Base-by-base conservation (phyloP, 1,140 invertebrate genomes). In the Rhizoglyphus robini region DNA sequence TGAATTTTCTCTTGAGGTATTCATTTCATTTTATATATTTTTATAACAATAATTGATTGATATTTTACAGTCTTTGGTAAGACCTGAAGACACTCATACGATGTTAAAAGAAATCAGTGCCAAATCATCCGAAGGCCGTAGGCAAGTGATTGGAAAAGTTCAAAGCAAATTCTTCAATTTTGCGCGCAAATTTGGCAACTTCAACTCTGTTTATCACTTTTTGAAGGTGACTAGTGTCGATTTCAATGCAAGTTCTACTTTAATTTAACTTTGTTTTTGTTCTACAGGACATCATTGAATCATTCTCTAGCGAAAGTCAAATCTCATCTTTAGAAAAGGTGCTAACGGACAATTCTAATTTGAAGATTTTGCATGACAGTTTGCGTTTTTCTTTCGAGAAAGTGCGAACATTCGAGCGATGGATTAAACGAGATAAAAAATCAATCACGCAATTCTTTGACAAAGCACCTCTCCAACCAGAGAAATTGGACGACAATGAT, bases 1-100 rank as follows among this genome's bases (percentile, higher is more conserved):
- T 0, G 80, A 66, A 11, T 68, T 68, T 54, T 3, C 67, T 11
- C 18, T 68, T 1, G 54, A 66, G 30, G 57, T 48, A n/a, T n/a
- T n/a, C 59, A 47, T 61, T 46, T 61, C 38, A 30, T 61, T 51
- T 41, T 8, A 11, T 11, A 30, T 61, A 11, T 51, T 5, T 8
- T 54, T 54, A 54, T 54, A 11, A 54, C 31, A 15, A 46, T 46
- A 46, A 15, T 46, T 23, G 51, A 54, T 54, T 54, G 15, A 54
- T 54, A 15, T 54, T 54, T 27, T 32, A 11, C 31, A 54, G 8
- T 5, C 20, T 32, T 27, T 54, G 15, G 8, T 54, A 25, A 54
- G 51, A 20, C 23, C 51, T 54, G 51, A 54, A 8, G 51, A 54
- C 20, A 20, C 51, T 11, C 51, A 54, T 23, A 54, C 51, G 15